These are phyloP conservation scores for Marcusenius ussheri DNA, from an alignment of 2,113 vertebrate genomes.

Conservation along the genomic window DNA sequence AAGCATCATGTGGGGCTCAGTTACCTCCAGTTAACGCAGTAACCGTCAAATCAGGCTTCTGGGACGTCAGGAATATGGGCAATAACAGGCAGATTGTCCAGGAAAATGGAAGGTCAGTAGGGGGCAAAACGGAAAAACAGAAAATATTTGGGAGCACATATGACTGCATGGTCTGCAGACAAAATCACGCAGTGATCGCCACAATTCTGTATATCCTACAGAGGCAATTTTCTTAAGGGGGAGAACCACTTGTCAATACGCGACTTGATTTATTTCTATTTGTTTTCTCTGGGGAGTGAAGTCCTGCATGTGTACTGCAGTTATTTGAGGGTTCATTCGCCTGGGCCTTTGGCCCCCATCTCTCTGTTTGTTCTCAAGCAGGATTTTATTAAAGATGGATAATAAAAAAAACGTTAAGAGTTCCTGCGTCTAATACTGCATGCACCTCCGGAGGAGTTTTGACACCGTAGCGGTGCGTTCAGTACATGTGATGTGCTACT, in stretches of 20 bases:
- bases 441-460: conserved; percentile 46
- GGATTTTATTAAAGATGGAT: conserved; percentile 41
- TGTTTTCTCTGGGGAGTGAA: conserved; percentile 37
- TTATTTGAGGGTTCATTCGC: conserved; percentile 49
- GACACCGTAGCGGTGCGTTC: conserved; percentile 48
- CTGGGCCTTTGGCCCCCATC: conserved; percentile 37
- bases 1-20: background rate
- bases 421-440: conserved; percentile 29
- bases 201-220: conserved; percentile 25
- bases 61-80: background rate
- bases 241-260: conserved; percentile 28
- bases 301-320: conserved; percentile 39
- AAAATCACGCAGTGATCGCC: conserved; percentile 5
- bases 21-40: background rate
- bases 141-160: background rate
- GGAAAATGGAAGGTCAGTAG: background rate
- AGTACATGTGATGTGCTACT: conserved; percentile 34
- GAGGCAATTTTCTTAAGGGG: conserved; percentile 25
- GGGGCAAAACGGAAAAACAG: background rate
- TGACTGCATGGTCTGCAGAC: background rate
- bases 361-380: conserved; percentile 36
- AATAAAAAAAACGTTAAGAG: conserved; percentile 46
- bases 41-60: background rate
- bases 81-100: background rate
- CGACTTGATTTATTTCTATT: conserved; percentile 39